A percentile compares a stretch with the other conserved stretches of the same genome.
Conservation (phyloP, 2,888 invertebrate species). For the Troilus luridus region DNA sequence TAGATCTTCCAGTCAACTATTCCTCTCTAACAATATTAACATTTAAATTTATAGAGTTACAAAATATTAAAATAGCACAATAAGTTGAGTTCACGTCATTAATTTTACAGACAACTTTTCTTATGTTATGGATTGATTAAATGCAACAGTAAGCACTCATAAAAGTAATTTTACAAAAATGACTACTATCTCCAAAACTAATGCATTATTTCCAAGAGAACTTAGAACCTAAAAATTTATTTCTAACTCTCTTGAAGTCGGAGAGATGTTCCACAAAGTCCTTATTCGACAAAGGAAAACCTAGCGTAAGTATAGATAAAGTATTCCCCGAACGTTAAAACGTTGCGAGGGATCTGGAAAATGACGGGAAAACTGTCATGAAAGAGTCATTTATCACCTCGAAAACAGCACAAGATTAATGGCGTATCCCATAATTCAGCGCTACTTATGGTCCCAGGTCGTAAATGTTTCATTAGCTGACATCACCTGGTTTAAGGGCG, state of each 20-base stretch:
- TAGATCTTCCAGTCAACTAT: too few relatives aligned
- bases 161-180: too few relatives aligned
- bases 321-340: neutral
- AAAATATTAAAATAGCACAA: too few relatives aligned
- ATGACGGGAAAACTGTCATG: constrained; percentile 8
- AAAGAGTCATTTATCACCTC: constrained; percentile 26
- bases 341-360: neutral
- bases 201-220: too few relatives aligned
- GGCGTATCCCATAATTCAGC: constrained; percentile 38
- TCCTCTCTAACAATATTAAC: too few relatives aligned
- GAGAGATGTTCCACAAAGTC: neutral
- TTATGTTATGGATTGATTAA: too few relatives aligned
- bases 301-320: neutral
- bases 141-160: too few relatives aligned
- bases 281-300: neutral
- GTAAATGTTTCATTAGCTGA: constrained; percentile 33
- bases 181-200: too few relatives aligned
- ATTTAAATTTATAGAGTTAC: too few relatives aligned
- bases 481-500: neutral
- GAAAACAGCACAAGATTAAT: constrained; percentile 46
- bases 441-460: neutral
- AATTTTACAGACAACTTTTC: too few relatives aligned
- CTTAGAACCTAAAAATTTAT: neutral
- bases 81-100: too few relatives aligned
- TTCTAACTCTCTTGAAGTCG: neutral